These are phyloP conservation scores for Toxostoma redivivum DNA, from an alignment of 2,113 vertebrate species.

Conservation along the genomic window DNA sequence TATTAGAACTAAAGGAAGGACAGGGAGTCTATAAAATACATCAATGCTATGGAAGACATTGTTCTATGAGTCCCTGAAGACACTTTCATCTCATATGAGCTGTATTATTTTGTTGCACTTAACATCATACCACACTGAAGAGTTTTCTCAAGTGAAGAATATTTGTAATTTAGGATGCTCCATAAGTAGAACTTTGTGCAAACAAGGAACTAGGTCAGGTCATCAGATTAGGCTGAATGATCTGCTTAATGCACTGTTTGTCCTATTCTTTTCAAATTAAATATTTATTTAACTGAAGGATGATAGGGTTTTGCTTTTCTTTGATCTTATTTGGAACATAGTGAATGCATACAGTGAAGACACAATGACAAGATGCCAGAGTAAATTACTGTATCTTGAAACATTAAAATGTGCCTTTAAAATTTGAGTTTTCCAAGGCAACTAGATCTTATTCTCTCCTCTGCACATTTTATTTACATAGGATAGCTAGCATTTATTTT, in stretches of 20 bases:
- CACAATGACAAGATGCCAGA: background rate
- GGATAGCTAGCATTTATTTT: background rate
- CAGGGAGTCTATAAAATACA: background rate
- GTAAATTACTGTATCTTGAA: background rate
- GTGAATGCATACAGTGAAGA: background rate
- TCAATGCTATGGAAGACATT: background rate
- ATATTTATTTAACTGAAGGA: constrained; percentile 19
- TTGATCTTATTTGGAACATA: constrained; percentile 22
- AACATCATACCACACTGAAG: background rate
- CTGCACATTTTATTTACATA: background rate
- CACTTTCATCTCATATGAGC: background rate
- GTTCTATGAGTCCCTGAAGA: background rate
- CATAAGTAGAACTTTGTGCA: background rate
- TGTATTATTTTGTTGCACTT: background rate
- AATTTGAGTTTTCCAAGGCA: background rate
- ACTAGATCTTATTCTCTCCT: background rate
- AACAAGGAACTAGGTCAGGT: constrained; percentile 22
- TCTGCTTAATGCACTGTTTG: background rate
- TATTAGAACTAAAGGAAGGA: background rate
- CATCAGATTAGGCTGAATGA: background rate
- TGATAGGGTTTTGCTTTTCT: background rate
- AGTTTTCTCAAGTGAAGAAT: background rate
- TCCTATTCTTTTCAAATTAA: constrained; percentile 9
- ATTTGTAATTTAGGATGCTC: background rate
- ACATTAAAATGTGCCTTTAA: background rate